Percentiles rank a stretch among this genome's conserved stretches.
Conservation (phyloP, 2,113 vertebrate genomes). For the Guaruba guarouba region DNA sequence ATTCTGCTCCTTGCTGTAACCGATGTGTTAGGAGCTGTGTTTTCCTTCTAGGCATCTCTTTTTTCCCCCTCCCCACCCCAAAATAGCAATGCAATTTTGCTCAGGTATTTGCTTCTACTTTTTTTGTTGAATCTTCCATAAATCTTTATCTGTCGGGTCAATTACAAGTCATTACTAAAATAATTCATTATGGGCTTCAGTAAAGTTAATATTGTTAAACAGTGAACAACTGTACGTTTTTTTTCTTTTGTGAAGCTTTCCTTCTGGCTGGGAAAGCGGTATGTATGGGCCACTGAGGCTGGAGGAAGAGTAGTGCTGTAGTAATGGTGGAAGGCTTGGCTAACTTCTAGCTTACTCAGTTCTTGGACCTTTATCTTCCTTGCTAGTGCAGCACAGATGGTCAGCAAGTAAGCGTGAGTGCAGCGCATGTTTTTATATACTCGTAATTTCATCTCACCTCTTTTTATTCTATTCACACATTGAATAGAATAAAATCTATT, state of each 20-base stretch:
- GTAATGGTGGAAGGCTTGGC: background rate
- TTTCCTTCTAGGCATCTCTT: slow-evolving; percentile 38
- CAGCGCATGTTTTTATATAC: background rate
- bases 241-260: background rate
- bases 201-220: background rate
- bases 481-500: background rate
- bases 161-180: slow-evolving; percentile 31
- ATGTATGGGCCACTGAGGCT: background rate
- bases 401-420: background rate
- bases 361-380: background rate
- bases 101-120: slow-evolving; percentile 16
- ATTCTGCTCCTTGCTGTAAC: slow-evolving; percentile 9
- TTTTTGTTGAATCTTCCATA: background rate
- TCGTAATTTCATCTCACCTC: background rate
- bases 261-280: background rate
- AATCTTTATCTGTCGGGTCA: slow-evolving; percentile 12
- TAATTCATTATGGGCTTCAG: background rate
- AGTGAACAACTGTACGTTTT: background rate
- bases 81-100: slow-evolving; percentile 33
- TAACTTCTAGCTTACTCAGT: too few relatives aligned
- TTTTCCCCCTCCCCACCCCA: background rate
- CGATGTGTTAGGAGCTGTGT: slow-evolving; percentile 30
- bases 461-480: background rate
- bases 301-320: background rate
- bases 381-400: background rate